Base-by-base conservation (phyloP, 2,113 vertebrate species). In the Damaliscus lunatus region DNA sequence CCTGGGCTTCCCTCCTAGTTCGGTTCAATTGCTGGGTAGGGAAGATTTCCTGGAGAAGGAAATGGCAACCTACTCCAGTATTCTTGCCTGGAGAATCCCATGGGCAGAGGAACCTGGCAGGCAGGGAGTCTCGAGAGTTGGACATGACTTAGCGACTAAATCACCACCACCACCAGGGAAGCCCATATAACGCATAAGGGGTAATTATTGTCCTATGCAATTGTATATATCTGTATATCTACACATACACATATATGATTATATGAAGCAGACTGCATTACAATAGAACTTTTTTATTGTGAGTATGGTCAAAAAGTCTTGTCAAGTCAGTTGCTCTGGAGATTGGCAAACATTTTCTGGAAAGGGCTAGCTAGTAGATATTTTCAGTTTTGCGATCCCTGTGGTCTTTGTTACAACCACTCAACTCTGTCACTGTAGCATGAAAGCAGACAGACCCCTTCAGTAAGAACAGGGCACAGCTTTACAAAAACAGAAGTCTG, bases 401-500 rank as follows among this genome's bases (percentile, higher is more conserved):
- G 3, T 80, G 29, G 36, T 64, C 80, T 91, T 78, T 86, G 55
- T 86, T 23, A 55, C 15, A 91, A 53, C 53, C 29, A 81, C 29
- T 71, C 40, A 52, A 12, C 27, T 82, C 82, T 91, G 40, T 52
- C 40, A 74, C 23, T 71, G 27, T 59, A 91, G 50, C 33, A 52
- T n/a, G n/a, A 91, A 81, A 71, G 67, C 81, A 71, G 40, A 52
- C 57, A 16, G 14, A 86, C 31, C 40, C n/a, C 21, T 23, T 59
- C 33, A 81, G 9, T 40, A 40, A 40, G 40, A 40, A 40, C 40
- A 40, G 40, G 40, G 40, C 40, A 40, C 33, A 81, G 9, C 43
- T 50, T 91, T 71, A 91, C n/a, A 71, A n/a, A 90, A 87, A 88
- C 52, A 91, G 9, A 91, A 60, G 50, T 43, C 87, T 59, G 29